phyloP scores from a whole-genome alignment of 2,888 invertebrate genomes.

The Tachystola acroxantha region DNA sequence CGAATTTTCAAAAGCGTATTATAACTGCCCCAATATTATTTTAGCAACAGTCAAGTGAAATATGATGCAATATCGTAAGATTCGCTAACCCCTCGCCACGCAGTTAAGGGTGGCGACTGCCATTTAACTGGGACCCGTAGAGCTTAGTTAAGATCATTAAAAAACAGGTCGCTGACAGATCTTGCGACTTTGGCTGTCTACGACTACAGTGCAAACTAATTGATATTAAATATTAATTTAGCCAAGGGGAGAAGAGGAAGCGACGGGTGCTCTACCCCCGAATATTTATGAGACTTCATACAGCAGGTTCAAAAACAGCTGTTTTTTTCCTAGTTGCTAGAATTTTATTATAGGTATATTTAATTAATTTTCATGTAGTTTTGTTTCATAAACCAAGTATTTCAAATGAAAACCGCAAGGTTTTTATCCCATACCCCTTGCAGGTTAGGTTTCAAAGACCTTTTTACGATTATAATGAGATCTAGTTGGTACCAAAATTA shows the following conservation, averaged over 20 bases:
- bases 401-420: no score
- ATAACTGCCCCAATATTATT: conserved; percentile 18
- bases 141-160: neutral
- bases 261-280: conserved; percentile 16
- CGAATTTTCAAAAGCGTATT: no score
- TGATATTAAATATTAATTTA: conserved; percentile 54
- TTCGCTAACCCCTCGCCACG: conserved; percentile 13
- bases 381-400: no score
- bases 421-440: no score
- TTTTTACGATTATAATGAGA: no score
- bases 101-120: conserved; percentile 12
- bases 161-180: conserved; percentile 10
- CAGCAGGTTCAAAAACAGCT: conserved; percentile 26
- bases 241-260: conserved; percentile 30
- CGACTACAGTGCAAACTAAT: conserved; percentile 33
- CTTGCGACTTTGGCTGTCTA: conserved; percentile 19
- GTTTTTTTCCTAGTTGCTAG: conserved; percentile 18
- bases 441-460: no score
- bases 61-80: conserved; percentile 25
- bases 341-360: no score
- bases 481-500: no score
- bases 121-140: conserved; percentile 11
- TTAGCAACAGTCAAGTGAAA: conserved; percentile 21
- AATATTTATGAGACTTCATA: conserved; percentile 30
- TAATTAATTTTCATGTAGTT: no score